These are phyloP conservation scores for Hyles lineata DNA, from an alignment of 2,888 invertebrate species.

Conservation along the genomic window DNA sequence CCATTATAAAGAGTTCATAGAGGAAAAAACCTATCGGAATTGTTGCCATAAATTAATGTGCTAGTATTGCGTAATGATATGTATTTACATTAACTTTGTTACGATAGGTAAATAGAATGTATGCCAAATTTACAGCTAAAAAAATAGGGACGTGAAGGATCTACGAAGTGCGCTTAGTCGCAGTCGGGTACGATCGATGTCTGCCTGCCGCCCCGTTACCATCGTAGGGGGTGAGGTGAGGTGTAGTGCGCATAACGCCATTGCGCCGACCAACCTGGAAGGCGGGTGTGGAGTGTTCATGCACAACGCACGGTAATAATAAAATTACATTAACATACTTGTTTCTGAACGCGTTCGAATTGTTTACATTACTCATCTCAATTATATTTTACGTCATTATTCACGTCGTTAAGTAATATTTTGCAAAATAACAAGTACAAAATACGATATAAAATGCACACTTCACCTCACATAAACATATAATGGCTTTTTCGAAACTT, in stretches of 20 bases:
- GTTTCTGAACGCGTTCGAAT: neutral
- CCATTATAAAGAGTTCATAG: too few relatives aligned
- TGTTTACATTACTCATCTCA: neutral
- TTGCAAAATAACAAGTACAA: too few relatives aligned
- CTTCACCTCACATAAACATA: too few relatives aligned
- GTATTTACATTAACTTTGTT: neutral
- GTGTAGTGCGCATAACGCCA: conserved; percentile 61
- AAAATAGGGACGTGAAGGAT: conserved; percentile 36
- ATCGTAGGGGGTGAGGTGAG: conserved; percentile 53
- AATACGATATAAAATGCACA: too few relatives aligned
- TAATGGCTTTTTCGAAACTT: too few relatives aligned
- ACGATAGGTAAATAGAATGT: neutral
- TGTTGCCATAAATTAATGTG: too few relatives aligned
- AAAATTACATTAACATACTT: conserved; percentile 3
- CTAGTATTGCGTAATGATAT: neutral
- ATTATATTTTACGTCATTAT: neutral
- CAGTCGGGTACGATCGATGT: conserved; percentile 67
- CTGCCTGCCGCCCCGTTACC: conserved; percentile 55
- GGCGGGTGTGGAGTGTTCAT: conserved; percentile 43
- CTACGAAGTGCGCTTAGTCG: conserved; percentile 46
- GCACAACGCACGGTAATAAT: conserved; percentile 37
- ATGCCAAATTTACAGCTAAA: neutral
- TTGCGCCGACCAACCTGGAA: conserved; percentile 61
- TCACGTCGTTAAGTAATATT: neutral
- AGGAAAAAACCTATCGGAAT: too few relatives aligned